These are phyloP conservation scores for Drosophila teissieri DNA, from an alignment of 1,140 invertebrate species.

Conservation along the genomic window DNA sequence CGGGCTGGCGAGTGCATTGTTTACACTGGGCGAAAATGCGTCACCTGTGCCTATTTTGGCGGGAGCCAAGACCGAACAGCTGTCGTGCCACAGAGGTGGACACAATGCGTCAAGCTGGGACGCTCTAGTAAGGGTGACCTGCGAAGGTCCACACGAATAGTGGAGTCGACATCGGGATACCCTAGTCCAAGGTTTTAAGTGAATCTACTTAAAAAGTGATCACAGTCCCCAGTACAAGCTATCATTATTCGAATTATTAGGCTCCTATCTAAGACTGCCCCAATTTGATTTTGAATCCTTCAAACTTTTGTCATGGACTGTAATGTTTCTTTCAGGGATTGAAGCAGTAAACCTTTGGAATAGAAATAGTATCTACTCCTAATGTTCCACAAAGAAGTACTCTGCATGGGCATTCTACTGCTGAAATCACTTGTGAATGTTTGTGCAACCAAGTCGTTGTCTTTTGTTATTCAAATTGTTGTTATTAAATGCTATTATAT, in stretches of 20 bases:
- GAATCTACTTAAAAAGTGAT: too few relatives aligned
- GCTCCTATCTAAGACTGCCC: too few relatives aligned
- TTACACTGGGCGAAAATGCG: conserved; percentile 50
- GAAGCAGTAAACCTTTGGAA: too few relatives aligned
- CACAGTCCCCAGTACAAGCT: too few relatives aligned
- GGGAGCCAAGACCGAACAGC: conserved; percentile 29
- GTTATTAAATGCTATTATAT: not conserved
- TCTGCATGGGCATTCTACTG: not conserved
- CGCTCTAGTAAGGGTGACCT: conserved; percentile 29
- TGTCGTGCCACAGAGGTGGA: conserved; percentile 23
- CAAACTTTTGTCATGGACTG: too few relatives aligned
- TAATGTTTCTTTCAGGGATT: too few relatives aligned
- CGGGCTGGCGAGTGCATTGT: conserved; percentile 50
- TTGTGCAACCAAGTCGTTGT: not conserved
- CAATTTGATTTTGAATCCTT: too few relatives aligned
- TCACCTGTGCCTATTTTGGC: conserved; percentile 22
- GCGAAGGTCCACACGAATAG: not conserved
- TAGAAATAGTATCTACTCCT: too few relatives aligned
- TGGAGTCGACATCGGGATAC: not conserved
- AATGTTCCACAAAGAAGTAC: not conserved
- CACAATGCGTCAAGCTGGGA: conserved; percentile 29
- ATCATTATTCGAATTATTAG: too few relatives aligned
- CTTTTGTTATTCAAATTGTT: not conserved
- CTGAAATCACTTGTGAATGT: not conserved
- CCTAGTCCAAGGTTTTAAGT: not conserved